These are phyloP conservation scores for Idaea straminata DNA, from an alignment of 2,888 invertebrate genomes.

Conservation along the genomic window DNA sequence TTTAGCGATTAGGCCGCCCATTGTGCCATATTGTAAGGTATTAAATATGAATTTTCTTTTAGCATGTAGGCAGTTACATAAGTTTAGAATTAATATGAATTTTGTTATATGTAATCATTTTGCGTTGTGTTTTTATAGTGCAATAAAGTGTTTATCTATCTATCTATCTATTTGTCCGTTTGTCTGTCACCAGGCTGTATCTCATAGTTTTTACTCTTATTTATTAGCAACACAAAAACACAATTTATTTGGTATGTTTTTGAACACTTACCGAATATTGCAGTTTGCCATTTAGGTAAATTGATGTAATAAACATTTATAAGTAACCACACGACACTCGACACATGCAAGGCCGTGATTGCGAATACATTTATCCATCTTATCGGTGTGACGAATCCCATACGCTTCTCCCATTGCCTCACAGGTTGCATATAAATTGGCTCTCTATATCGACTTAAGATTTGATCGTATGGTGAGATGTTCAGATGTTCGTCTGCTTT, in stretches of 20 bases:
- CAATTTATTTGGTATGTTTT: background rate
- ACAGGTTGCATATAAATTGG: slow-evolving; percentile 42
- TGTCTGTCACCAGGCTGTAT: too few relatives aligned
- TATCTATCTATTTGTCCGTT: too few relatives aligned
- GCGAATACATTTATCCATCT: slow-evolving; percentile 82
- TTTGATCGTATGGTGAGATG: slow-evolving; percentile 41
- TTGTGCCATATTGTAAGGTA: too few relatives aligned
- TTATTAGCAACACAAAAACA: background rate
- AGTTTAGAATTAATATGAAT: too few relatives aligned
- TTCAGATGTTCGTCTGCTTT: background rate
- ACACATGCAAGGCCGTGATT: slow-evolving; percentile 67
- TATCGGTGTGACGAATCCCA: slow-evolving; percentile 80
- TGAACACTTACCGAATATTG: slow-evolving; percentile 80
- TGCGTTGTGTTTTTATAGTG: too few relatives aligned
- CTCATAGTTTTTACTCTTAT: too few relatives aligned
- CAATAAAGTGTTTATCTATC: too few relatives aligned
- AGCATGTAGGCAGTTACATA: too few relatives aligned
- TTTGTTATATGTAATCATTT: too few relatives aligned
- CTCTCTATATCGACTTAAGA: slow-evolving; percentile 39
- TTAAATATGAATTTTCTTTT: too few relatives aligned
- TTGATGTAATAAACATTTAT: slow-evolving; percentile 38
- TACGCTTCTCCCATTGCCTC: slow-evolving; percentile 55
- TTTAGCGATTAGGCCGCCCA: too few relatives aligned
- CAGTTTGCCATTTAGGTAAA: slow-evolving; percentile 62
- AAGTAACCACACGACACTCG: slow-evolving; percentile 57